These are phyloP conservation scores for Brachionus calyciflorus DNA, from an alignment of 1,140 invertebrate species.

Conservation along the genomic window DNA sequence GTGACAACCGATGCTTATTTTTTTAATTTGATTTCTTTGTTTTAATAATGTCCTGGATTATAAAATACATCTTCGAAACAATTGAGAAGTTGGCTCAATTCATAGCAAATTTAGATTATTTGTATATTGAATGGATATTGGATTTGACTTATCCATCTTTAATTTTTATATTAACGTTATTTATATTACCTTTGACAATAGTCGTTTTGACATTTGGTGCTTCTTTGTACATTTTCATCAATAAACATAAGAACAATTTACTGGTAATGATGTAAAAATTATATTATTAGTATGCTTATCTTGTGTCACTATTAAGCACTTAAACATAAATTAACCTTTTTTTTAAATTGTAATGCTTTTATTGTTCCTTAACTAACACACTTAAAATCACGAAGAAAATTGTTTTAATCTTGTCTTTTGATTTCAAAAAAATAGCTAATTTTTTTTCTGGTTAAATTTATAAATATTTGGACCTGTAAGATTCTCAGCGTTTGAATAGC, in stretches of 20 bases:
- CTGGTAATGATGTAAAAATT: slow-evolving; percentile 8
- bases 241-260: slow-evolving; percentile 45
- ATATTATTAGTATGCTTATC: background rate
- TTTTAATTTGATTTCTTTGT: too few relatives aligned
- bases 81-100: background rate
- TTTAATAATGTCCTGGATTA: background rate
- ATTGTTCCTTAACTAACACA: too few relatives aligned
- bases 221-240: slow-evolving; percentile 42
- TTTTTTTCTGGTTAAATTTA: too few relatives aligned
- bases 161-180: slow-evolving; percentile 26
- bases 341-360: background rate
- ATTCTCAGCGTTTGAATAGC: too few relatives aligned
- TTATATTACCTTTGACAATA: slow-evolving; percentile 11
- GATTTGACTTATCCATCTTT: slow-evolving; percentile 12
- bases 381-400: too few relatives aligned
- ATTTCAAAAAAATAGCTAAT: too few relatives aligned
- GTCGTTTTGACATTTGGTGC: background rate
- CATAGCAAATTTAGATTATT: slow-evolving; percentile 25
- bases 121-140: slow-evolving; percentile 42
- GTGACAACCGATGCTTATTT: background rate
- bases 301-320: background rate
- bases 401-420: too few relatives aligned
- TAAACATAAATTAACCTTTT: background rate
- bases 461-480: too few relatives aligned
- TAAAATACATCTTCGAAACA: slow-evolving; percentile 3